Base-by-base conservation (phyloP, 2,797 vertebrate genomes). In the Sciurus vulgaris region DNA sequence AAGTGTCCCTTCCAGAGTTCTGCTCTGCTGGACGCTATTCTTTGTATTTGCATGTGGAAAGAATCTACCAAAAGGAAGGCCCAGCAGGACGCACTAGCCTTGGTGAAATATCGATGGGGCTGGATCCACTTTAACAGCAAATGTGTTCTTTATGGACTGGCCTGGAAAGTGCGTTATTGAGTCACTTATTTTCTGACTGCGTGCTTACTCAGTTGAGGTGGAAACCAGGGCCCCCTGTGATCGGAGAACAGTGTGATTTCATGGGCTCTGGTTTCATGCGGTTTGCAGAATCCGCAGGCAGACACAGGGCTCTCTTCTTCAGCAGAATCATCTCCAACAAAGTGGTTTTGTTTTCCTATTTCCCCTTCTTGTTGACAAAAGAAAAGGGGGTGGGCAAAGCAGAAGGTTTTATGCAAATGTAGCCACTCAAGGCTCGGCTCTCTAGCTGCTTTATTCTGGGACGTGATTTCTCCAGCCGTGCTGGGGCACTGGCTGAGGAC, bases 1-100 rank as follows among this genome's bases (percentile, higher is more conserved):
- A 86, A 51, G n/a, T 12, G 2, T 77, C 54, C 51, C 63, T 59
- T 87, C 24, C 30, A 67, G 54, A 74, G 30, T 22, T 69, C 86
- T 77, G 22, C 38, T 72, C 47, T 63, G 86, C 17, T 79, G 78
- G 81, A 35, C 2, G 10, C 30, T 72, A 11, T 89, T 87, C 44
- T 70, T 96, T 94, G 59, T 96, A 65, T 88, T 92, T 95, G 69
- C 56, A n/a, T 51, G 35, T 33, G 49, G 69, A 87, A 91, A 72
- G 61, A 84, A 17, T 90, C 24, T 85, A 24, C 51, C 22, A 28
- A 83, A 90, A 41, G 18, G 35, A 91, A 91, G 79, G 18, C 54
- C 86, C 38, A 61, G 86, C 7, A 44, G 72, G 67, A 94, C 63
- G 49, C 83, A 41, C 28, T 28, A 70, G 56, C 18, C 9, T 81